A percentile compares a stretch with the other conserved stretches of the same genome.
These are phyloP conservation scores for Hyalella azteca DNA, from an alignment of 2,888 invertebrate species.

Conservation along the genomic window DNA sequence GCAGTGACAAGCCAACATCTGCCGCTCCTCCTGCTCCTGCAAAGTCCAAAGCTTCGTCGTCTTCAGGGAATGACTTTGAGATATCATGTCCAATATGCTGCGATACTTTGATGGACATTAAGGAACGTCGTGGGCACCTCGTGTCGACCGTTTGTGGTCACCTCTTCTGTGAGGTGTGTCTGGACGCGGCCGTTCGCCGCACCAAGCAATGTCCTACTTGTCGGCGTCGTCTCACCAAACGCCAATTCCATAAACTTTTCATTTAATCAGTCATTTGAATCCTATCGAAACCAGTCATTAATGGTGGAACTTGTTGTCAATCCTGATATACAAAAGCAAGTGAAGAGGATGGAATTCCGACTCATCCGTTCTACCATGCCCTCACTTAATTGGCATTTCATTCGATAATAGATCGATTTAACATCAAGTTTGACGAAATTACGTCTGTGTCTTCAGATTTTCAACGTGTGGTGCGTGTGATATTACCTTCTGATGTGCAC, in stretches of 20 bases:
- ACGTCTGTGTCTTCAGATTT: too few species aligned
- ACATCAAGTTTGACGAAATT: too few species aligned
- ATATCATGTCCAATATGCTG: constrained; percentile 42
- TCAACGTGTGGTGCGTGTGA: too few species aligned
- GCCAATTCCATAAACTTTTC: constrained; percentile 38
- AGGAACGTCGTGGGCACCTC: constrained; percentile 12
- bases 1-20: background rate
- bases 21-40: background rate
- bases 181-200: constrained; percentile 18
- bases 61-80: constrained; percentile 17
- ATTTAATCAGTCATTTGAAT: too few species aligned
- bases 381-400: too few species aligned
- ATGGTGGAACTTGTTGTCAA: too few species aligned
- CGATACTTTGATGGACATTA: constrained; percentile 33
- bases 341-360: too few species aligned
- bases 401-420: too few species aligned
- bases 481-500: too few species aligned
- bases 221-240: constrained; percentile 14
- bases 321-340: too few species aligned
- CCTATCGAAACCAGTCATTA: too few species aligned
- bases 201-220: constrained; percentile 41
- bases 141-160: constrained; percentile 41
- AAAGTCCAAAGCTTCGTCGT: background rate
- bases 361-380: too few species aligned
- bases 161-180: constrained; percentile 38